Conservation (phyloP, 92 coral and sea anemone genomes). For the Porites evermanni region DNA sequence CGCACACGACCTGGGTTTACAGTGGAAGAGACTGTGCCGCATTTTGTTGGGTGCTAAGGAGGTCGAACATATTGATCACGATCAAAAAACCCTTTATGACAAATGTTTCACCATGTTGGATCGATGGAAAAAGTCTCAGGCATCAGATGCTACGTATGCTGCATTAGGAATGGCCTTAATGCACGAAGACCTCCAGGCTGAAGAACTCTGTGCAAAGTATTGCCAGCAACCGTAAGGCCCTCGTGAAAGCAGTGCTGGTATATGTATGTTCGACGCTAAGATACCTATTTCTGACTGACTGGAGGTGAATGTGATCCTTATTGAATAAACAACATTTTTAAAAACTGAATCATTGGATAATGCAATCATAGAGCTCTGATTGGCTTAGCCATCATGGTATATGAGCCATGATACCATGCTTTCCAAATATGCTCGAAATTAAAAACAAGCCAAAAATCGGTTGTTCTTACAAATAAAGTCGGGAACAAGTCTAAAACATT, state of each 20-base stretch:
- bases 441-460: too few relatives aligned
- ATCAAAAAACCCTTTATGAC: conserved; percentile 18
- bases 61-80: conserved; percentile 30
- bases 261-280: too few relatives aligned
- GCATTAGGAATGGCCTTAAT: conserved; percentile 40
- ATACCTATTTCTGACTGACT: too few relatives aligned
- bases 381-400: too few relatives aligned
- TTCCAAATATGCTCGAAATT: too few relatives aligned
- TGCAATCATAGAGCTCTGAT: too few relatives aligned
- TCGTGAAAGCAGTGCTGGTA: conserved; percentile 11
- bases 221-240: conserved; percentile 1
- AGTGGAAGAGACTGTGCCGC: conserved; percentile 33
- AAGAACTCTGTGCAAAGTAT: conserved; percentile 35
- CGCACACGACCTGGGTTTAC: conserved; percentile 41
- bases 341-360: too few relatives aligned
- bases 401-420: too few relatives aligned
- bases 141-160: conserved; percentile 27
- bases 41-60: conserved; percentile 15
- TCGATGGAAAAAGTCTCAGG: conserved; percentile 22
- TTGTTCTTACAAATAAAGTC: too few relatives aligned
- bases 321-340: too few relatives aligned
- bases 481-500: not conserved
- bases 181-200: not conserved
- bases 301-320: too few relatives aligned
- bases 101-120: conserved; percentile 22